These are phyloP conservation scores for Cheilosia urbana DNA, from an alignment of 2,888 invertebrate species.

Conservation along the genomic window DNA sequence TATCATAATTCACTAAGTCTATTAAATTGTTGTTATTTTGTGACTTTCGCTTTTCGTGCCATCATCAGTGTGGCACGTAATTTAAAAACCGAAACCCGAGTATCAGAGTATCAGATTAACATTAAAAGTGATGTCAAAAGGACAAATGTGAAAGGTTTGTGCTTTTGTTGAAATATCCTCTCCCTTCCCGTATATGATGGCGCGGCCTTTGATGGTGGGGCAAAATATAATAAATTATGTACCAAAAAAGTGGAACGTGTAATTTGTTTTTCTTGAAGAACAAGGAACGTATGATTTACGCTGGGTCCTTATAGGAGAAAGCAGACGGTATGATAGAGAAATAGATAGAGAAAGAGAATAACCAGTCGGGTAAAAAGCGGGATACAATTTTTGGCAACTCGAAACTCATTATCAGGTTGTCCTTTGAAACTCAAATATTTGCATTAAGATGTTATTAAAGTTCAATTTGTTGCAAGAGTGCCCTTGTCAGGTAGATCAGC, in stretches of 20 bases:
- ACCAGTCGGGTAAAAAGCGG: background rate
- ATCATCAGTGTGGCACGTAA: slow-evolving; percentile 21
- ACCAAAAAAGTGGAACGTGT: slow-evolving; percentile 24
- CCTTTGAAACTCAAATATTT: slow-evolving; percentile 61
- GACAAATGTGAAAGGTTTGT: slow-evolving; percentile 44
- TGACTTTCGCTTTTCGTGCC: slow-evolving; percentile 11
- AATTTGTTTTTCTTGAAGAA: slow-evolving; percentile 52
- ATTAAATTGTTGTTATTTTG: slow-evolving; percentile 48
- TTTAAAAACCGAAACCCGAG: slow-evolving; percentile 36
- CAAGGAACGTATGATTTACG: slow-evolving; percentile 27
- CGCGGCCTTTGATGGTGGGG: slow-evolving; percentile 39
- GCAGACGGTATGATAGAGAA: background rate
- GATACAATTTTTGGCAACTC: background rate
- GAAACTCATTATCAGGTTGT: slow-evolving; percentile 41
- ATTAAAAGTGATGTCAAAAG: slow-evolving; percentile 66
- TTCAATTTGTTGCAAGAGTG: slow-evolving; percentile 21
- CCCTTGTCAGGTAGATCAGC: slow-evolving; percentile 3
- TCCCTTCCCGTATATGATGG: background rate
- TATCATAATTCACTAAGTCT: slow-evolving; percentile 61
- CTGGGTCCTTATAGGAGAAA: slow-evolving; percentile 1
- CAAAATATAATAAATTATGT: slow-evolving; percentile 61
- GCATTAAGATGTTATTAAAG: slow-evolving; percentile 67
- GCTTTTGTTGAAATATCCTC: slow-evolving; percentile 31
- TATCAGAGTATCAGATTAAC: slow-evolving; percentile 66
- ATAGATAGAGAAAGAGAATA: background rate